These are phyloP conservation scores for Trichosurus vulpecula DNA, from an alignment of 2,797 vertebrate species.

Conservation along the genomic window DNA sequence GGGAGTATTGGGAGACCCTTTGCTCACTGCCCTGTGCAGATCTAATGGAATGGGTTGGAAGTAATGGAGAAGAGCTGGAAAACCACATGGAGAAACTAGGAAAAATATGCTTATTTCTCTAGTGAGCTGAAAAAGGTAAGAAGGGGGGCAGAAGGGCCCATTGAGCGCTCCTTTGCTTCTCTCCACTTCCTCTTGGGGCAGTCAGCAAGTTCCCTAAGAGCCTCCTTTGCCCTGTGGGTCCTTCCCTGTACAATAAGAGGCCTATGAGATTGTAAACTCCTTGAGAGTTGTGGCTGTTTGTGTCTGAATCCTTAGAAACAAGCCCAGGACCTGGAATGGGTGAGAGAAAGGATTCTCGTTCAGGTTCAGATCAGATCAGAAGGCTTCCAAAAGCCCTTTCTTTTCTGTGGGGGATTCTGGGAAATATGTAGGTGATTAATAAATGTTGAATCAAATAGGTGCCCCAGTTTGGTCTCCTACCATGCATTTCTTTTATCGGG, in stretches of 20 bases:
- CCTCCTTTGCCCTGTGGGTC: background rate
- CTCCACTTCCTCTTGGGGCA: constrained; percentile 51
- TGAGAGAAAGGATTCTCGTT: background rate
- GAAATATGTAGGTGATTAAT: background rate
- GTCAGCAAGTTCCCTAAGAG: constrained; percentile 42
- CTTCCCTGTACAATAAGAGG: background rate
- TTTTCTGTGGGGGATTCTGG: background rate
- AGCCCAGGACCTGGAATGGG: background rate
- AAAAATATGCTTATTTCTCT: constrained; percentile 52
- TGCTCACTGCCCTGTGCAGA: constrained; percentile 32
- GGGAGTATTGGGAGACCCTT: constrained; percentile 33
- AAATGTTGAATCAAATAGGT: background rate
- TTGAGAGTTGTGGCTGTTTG: background rate
- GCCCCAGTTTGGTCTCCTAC: background rate
- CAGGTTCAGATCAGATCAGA: background rate
- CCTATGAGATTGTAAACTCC: background rate
- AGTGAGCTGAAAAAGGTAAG: constrained; percentile 41
- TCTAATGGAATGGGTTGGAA: constrained; percentile 46
- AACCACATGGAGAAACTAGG: constrained; percentile 43
- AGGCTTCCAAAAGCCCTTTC: background rate
- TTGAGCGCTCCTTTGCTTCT: constrained; percentile 43
- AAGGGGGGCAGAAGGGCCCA: constrained; percentile 33
- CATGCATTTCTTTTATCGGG: background rate
- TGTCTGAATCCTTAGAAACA: background rate
- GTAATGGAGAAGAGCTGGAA: constrained; percentile 52